Conservation (phyloP, 64 coral and sea anemone genomes). For the Cladopsammia gracilis region DNA sequence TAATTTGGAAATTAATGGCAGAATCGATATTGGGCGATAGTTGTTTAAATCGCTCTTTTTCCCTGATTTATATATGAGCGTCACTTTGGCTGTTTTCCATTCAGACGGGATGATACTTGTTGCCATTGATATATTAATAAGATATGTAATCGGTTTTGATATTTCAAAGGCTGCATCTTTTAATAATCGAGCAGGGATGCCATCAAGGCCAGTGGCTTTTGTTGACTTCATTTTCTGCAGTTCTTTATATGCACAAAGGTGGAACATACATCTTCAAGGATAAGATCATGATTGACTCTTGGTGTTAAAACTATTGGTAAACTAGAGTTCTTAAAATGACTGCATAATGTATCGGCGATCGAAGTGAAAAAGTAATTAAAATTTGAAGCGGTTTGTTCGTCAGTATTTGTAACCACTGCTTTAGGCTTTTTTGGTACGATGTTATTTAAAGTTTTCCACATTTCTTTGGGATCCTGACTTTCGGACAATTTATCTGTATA, state of each 20-base stretch:
- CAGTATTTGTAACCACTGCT: background rate
- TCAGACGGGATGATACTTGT: no score
- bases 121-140: no score
- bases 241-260: conserved; percentile 30
- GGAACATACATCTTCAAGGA: background rate
- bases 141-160: conserved; percentile 47
- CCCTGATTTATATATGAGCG: no score
- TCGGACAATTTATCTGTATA: conserved; percentile 37
- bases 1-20: conserved; percentile 46
- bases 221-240: conserved; percentile 23
- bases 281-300: conserved; percentile 39
- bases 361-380: conserved; percentile 63
- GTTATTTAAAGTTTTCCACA: conserved; percentile 66
- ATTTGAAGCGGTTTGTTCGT: background rate
- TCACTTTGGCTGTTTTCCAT: no score
- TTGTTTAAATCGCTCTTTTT: no score
- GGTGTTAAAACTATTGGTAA: conserved; percentile 24
- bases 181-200: no score
- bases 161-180: conserved; percentile 9
- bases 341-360: conserved; percentile 8
- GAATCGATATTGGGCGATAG: conserved; percentile 43
- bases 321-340: background rate
- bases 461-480: conserved; percentile 20
- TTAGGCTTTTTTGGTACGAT: conserved; percentile 43
- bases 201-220: conserved; percentile 67